Base-by-base conservation (phyloP, 2,797 vertebrate genomes). In the Acropternis orthonyx region DNA sequence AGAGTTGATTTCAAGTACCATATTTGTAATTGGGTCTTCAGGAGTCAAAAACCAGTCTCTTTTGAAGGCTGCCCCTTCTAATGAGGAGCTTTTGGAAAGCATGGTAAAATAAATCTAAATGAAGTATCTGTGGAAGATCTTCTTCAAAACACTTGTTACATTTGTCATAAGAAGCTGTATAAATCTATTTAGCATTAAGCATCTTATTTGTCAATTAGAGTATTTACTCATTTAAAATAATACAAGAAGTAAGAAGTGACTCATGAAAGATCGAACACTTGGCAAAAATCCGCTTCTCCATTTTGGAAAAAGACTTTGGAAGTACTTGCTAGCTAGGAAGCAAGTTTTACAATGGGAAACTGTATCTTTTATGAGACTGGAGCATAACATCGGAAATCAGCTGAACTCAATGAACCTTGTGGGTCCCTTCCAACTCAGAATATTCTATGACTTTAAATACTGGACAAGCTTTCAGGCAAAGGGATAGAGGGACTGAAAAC, bases 191-290 rank as follows among this genome's bases (percentile, higher is more conserved):
- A 52, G 26, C 59, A 49, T 90, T 52, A 75, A 81, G 34, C 32
- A 73, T 82, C 75, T 84, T 82, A 23, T 69, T 69, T 88, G 66
- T 74, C 37, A 83, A 8, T 89, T 44, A 41, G 17, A 55, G 16
- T 73, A 85, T 77, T 88, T 93, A 61, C 23, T 96, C 19, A 67
- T 92, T 79, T 85, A 75, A 78, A 94, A 46, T 56, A 73, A 39
- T 68, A n/a, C 27, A 51, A 90, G 77, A 92, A 71, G 34, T 82
- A 67, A 67, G 41, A 80, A 32, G 22, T 75, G 84, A 77, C 44
- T 91, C 36, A 51, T 14, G 11, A 7, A 87, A 88, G 71, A 71
- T 81, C 62, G 80, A 67, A 55, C 39, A 44, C 36, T 68, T 89
- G 59, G 77, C 69, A 77, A 82, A 67, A 58, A 36, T 56, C 30